Conservation (phyloP, 2,888 invertebrate species). For the Euspilapteryx auroguttella region DNA sequence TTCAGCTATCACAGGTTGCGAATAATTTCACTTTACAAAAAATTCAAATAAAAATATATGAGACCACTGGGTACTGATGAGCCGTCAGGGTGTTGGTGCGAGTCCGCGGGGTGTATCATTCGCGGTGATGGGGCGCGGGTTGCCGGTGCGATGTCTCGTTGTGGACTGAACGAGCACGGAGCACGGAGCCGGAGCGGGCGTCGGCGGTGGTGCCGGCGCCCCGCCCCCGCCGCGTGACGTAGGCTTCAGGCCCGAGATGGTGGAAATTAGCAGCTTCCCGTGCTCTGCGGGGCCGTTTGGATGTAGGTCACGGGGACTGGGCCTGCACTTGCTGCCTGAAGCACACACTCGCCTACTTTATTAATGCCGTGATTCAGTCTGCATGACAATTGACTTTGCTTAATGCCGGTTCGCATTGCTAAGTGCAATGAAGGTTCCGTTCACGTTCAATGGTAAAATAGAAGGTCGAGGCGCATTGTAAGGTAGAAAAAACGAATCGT, state of each 20-base stretch:
- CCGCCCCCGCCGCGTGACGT: slow-evolving; percentile 37
- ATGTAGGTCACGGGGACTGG: slow-evolving; percentile 60
- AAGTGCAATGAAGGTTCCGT: no score
- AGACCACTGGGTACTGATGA: no score
- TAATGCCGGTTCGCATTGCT: no score
- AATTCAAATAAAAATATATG: no score
- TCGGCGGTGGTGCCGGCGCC: slow-evolving; percentile 27
- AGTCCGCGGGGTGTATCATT: slow-evolving; percentile 22
- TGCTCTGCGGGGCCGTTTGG: slow-evolving; percentile 44
- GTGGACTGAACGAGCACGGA: slow-evolving; percentile 48
- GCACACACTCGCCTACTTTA: not conserved
- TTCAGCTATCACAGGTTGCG: slow-evolving; percentile 44
- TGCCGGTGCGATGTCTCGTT: slow-evolving; percentile 34
- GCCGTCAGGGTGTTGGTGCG: slow-evolving; percentile 14
- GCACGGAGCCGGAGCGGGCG: slow-evolving; percentile 25
- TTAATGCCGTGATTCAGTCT: no score
- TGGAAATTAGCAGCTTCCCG: slow-evolving; percentile 61
- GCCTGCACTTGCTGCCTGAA: slow-evolving; percentile 46
- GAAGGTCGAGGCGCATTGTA: no score
- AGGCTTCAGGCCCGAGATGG: slow-evolving; percentile 34
- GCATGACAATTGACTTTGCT: no score
- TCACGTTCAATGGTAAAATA: no score
- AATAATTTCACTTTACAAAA: slow-evolving; percentile 16
- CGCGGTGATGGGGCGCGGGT: slow-evolving; percentile 30
- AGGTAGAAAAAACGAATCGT: no score